Conservation (phyloP, 2,888 invertebrate genomes). For the Girardia tigrina region DNA sequence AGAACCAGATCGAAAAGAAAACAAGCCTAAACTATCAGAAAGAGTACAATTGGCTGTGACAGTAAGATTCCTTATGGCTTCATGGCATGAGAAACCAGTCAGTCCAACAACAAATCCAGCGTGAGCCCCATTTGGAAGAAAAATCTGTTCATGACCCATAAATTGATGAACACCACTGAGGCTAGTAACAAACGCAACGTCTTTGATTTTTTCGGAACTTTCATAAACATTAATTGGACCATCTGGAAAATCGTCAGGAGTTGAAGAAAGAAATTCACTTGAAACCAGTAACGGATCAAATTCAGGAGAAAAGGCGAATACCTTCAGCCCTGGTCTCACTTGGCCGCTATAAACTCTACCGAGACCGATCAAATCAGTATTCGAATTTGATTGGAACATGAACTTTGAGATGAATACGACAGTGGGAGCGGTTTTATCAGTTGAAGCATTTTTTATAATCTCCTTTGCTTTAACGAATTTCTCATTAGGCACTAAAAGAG, state of each 20-base stretch:
- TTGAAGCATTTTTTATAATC: neutral
- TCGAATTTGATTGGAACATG: neutral
- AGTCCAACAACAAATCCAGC: conserved; percentile 52
- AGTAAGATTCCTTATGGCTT: conserved; percentile 60
- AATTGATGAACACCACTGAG: neutral
- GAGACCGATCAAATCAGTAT: neutral
- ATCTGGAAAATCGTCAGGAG: neutral
- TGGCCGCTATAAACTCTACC: neutral
- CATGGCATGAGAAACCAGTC: conserved; percentile 64
- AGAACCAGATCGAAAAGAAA: too few species aligned
- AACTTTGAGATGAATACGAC: neutral
- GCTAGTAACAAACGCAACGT: neutral
- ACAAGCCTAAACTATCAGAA: conserved; percentile 55
- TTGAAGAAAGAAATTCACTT: neutral
- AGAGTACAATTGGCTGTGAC: conserved; percentile 59
- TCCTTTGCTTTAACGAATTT: neutral
- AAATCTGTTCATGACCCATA: neutral
- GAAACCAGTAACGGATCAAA: neutral
- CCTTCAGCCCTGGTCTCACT: neutral
- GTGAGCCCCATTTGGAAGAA: conserved; percentile 6
- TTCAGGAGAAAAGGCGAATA: neutral
- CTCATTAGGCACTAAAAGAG: neutral
- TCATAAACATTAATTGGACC: neutral
- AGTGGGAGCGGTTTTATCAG: neutral
- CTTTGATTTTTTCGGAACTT: neutral